Base-by-base conservation (phyloP, 1,140 invertebrate genomes). In the Neodiprion fabricii region DNA sequence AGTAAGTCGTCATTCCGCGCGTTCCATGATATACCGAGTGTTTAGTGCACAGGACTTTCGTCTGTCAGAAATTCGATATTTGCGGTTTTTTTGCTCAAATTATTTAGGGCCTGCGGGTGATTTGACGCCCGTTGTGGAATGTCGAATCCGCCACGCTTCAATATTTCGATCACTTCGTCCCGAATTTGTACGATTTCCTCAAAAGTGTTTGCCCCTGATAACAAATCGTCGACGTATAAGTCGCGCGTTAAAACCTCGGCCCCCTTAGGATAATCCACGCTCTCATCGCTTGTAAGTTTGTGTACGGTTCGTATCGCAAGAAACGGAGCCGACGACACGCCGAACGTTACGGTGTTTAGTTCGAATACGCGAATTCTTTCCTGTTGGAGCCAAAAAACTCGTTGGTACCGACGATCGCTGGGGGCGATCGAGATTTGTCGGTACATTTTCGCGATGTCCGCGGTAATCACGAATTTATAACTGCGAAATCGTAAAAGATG, bases 211-310 rank as follows among this genome's bases (percentile, higher is more conserved):
- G 77, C 76, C 7, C 89, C 87, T 21, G 81, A 82, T 23, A 88
- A 65, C 4, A 87, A 69, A 79, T 90, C 88, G 76, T 91, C 89
- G 14, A 88, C 84, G 72, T 88, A 88, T 28, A 86, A 81, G 75
- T 86, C 17, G 17, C 17, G 17, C 17, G 17, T 17, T 17, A 17
- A 17, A 17, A 17, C 17, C 17, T 17, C 17, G 17, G 17, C 17
- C 17, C 17, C 17, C 17, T 17, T 17, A 17, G 17, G 17, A 17
- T 17, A 17, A 17, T 17, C 17, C 17, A 0, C 17, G 17, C 17
- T 17, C 17, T 17, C 17, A 17, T 17, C 17, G 17, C 17, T 48
- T 9, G 84, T 83, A 0, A 88, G 67, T 73, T 87, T 0, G 0
- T 79, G 72, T 7, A 89, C 66, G 48, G 81, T 81, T 14, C 80